A percentile compares a stretch with the other conserved stretches of the same genome.
These are phyloP conservation scores for Cetoscarus ocellatus DNA, from an alignment of 2,797 vertebrate genomes.

Conservation along the genomic window DNA sequence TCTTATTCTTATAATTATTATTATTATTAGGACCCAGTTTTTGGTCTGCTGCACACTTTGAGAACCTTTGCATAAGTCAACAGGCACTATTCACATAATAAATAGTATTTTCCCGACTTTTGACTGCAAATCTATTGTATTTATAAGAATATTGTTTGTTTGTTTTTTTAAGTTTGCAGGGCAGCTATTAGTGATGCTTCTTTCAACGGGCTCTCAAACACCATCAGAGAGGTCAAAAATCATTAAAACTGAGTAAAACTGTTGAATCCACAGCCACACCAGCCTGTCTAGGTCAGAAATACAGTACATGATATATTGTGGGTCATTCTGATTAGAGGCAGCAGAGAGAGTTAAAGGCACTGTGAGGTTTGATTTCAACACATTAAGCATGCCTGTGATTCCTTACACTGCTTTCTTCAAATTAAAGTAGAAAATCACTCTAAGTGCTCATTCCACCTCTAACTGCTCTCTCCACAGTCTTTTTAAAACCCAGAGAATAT, in stretches of 20 bases:
- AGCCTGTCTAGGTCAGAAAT: slow-evolving; percentile 4
- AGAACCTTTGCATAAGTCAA: no score
- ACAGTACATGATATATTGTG: background rate
- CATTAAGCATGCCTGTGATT: background rate
- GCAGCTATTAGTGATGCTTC: background rate
- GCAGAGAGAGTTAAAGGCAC: background rate
- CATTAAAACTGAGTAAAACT: background rate
- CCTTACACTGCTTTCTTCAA: no score
- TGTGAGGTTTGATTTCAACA: slow-evolving; percentile 3
- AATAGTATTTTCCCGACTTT: no score
- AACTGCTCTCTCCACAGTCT: background rate
- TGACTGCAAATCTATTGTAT: background rate
- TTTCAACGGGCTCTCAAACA: background rate
- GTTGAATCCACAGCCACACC: background rate
- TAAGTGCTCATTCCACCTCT: background rate
- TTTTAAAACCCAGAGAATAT: background rate
- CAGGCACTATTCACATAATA: no score
- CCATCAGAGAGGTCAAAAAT: background rate
- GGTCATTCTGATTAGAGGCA: background rate
- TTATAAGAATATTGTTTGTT: background rate
- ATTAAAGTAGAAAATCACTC: background rate
- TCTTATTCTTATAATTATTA: no score
- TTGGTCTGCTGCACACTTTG: no score
- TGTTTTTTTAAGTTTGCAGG: background rate
- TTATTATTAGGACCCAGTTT: no score